A percentile compares a stretch with the other conserved stretches of the same genome.
Evolutionary conservation across 2,888 invertebrate species (phyloP).

Genomic region (Podotricha telesiphe): DNA sequence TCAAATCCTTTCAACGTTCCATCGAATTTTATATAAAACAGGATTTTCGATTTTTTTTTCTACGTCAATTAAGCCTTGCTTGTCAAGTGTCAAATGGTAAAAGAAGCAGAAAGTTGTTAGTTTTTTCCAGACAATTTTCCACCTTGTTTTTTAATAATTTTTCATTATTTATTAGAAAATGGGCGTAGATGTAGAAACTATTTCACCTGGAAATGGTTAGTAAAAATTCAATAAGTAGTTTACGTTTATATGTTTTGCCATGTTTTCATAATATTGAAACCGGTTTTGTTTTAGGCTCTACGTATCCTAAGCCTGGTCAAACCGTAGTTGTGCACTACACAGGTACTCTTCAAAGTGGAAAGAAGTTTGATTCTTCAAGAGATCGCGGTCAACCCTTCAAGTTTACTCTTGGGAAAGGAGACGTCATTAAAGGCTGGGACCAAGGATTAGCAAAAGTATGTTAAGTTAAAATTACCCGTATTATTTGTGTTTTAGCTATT

Average conservation of each 20-base stretch:
- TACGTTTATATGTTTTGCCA: background rate
- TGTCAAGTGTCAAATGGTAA: conserved; percentile 3
- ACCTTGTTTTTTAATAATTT: conserved; percentile 16
- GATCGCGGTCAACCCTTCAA: conserved; percentile 97
- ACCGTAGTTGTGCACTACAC: conserved; percentile 98
- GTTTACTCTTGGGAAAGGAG: conserved; percentile 96
- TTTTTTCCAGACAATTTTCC: conserved; percentile 3
- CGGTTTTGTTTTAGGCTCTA: conserved; percentile 85
- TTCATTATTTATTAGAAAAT: conserved; percentile 48
- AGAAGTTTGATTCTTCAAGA: conserved; percentile 97
- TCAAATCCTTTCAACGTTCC: too few relatives aligned
- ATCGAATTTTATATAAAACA: background rate
- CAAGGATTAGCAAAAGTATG: conserved; percentile 94
- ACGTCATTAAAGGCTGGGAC: conserved; percentile 99
- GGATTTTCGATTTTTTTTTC: background rate
- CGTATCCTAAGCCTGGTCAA: conserved; percentile 97
- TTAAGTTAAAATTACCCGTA: background rate
- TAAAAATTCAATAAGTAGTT: background rate
- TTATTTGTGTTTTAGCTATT: background rate
- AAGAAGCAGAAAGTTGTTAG: conserved; percentile 13
- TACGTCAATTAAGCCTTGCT: background rate
- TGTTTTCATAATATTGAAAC: background rate
- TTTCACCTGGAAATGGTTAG: conserved; percentile 72
- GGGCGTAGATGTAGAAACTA: conserved; percentile 75
- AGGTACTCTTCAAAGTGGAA: conserved; percentile 94